phyloP scores from a whole-genome alignment of 2,888 invertebrate genomes.

The Bruchidius siliquastri region DNA sequence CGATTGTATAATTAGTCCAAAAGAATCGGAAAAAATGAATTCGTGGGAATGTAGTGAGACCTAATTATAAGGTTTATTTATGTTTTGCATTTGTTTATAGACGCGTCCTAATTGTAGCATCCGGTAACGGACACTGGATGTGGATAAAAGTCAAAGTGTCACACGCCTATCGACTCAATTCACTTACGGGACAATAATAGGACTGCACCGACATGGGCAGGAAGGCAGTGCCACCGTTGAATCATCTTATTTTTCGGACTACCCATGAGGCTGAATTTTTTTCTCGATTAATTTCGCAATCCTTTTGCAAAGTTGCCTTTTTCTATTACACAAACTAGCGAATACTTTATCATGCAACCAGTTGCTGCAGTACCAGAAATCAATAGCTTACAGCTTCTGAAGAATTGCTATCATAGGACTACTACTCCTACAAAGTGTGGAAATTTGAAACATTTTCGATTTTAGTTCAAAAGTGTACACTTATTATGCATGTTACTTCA shows the following conservation, averaged over 20 bases:
- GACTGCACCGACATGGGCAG: neutral
- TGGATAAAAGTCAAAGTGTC: constrained; percentile 26
- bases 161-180: constrained; percentile 28
- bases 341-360: too few species aligned
- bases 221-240: neutral
- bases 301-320: too few species aligned
- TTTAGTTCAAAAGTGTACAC: too few species aligned
- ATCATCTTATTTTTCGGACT: neutral
- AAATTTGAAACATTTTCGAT: too few species aligned
- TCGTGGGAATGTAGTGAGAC: constrained; percentile 28
- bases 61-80: constrained; percentile 15
- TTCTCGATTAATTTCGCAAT: too few species aligned
- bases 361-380: too few species aligned
- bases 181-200: constrained; percentile 8
- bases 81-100: constrained; percentile 21
- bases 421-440: too few species aligned
- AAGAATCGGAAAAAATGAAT: neutral
- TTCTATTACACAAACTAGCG: too few species aligned
- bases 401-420: too few species aligned
- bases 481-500: too few species aligned
- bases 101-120: constrained; percentile 41
- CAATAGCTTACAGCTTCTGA: too few species aligned
- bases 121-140: constrained; percentile 20
- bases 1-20: neutral
- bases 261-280: too few species aligned